Percentiles rank a stretch among this genome's conserved stretches.
These are phyloP conservation scores for Porites lutea DNA, from an alignment of 64 coral and sea anemone species.

Conservation along the genomic window DNA sequence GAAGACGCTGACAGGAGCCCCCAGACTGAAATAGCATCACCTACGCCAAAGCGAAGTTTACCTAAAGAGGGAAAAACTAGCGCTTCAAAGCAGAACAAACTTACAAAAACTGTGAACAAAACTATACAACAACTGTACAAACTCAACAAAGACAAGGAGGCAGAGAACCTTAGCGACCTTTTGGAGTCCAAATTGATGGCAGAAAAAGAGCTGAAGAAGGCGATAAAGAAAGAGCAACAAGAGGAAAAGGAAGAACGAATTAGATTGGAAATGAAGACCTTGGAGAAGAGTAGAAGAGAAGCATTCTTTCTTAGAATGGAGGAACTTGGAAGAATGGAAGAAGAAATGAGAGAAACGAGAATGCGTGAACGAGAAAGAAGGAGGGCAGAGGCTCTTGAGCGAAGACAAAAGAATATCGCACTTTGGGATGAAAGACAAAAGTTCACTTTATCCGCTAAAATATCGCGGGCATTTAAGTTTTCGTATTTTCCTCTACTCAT, in stretches of 20 bases:
- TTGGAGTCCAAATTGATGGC: conserved; percentile 19
- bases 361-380: conserved; percentile 39
- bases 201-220: conserved; percentile 43
- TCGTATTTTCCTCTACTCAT: conserved; percentile 37
- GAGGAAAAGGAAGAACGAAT: conserved; percentile 47
- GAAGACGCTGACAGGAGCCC: neutral
- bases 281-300: conserved; percentile 30
- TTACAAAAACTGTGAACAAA: neutral
- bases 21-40: neutral
- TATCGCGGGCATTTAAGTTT: conserved; percentile 16
- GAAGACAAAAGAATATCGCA: conserved; percentile 32
- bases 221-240: conserved; percentile 18
- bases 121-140: neutral
- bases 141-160: neutral
- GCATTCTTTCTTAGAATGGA: conserved; percentile 26
- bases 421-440: conserved; percentile 25
- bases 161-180: neutral
- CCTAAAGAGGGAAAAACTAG: neutral
- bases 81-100: neutral
- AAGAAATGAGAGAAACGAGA: conserved; percentile 15
- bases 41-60: neutral
- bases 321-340: conserved; percentile 21
- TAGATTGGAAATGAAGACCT: conserved; percentile 7
- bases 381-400: neutral
- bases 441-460: conserved; percentile 17